Base-by-base conservation (phyloP, 2,797 vertebrate species). In the Pseudochaenichthys georgianus region DNA sequence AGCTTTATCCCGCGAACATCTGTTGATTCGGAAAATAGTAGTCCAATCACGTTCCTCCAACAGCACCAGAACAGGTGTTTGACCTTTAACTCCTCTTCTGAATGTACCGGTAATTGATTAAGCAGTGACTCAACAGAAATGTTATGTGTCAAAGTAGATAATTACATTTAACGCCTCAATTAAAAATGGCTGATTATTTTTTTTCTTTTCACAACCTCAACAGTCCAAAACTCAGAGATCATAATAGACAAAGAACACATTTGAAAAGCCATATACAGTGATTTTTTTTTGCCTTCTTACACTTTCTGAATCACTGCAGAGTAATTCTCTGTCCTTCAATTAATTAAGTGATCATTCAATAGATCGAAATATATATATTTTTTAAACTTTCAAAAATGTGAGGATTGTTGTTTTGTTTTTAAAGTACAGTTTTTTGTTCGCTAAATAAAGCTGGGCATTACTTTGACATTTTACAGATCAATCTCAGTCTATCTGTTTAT, bases 1-100 rank as follows among this genome's bases (percentile, higher is more conserved):
- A 28, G 61, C 13, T 23, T 81, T 86, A 73, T 61, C 71, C 52
- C 77, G 69, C 63, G 61, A 60, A 71, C 79, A 85, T 81, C 74
- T 87, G 73, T 58, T 70, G 66, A 59, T 70, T 63, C 64, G 21
- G 53, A 86, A 23, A 23, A 46, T 38, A 11, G 61, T 11, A 68
- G 45, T n/a, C 58, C 47, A 3, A 21, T 76, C 66, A 34, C 69
- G 17, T 71, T 75, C 59, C 50, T 83, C 53, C 47, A 61, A 12
- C 78, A 2, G 16, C 13, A 13, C 16, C 13, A 38, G 45, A 38
- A 70, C 70, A 66, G 74, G 63, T 78, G 80, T 76, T 59, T 42
- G 67, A 59, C 38, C 50, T 63, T 66, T 47, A 38, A 45, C 60
- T 51, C 31, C 41, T 31, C 21, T 42, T 55, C 11, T 41, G 3